These are phyloP conservation scores for Chloropsis cyanopogon DNA, from an alignment of 2,113 vertebrate genomes.

Conservation along the genomic window DNA sequence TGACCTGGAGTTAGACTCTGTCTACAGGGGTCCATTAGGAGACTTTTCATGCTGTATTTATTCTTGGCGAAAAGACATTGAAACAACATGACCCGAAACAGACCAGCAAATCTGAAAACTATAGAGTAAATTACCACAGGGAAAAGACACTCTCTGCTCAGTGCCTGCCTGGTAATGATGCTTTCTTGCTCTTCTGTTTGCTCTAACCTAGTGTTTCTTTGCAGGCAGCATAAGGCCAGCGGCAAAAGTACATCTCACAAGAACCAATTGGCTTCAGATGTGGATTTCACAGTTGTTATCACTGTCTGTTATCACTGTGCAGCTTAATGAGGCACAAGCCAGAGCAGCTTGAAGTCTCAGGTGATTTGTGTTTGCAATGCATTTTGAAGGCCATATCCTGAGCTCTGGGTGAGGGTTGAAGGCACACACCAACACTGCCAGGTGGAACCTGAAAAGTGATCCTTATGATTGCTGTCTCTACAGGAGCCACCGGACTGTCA, in stretches of 20 bases:
- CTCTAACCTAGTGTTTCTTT: neutral
- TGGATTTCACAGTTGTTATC: neutral
- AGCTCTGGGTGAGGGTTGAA: neutral
- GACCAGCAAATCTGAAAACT: neutral
- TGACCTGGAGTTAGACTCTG: neutral
- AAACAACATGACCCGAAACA: neutral
- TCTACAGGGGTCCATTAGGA: neutral
- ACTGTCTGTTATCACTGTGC: neutral
- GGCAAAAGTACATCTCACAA: neutral
- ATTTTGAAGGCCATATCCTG: neutral
- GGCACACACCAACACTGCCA: neutral
- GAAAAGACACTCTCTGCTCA: neutral
- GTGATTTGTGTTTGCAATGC: neutral
- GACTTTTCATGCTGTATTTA: neutral
- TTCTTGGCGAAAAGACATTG: neutral
- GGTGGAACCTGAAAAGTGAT: neutral
- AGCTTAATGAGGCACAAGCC: neutral
- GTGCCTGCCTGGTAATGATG: neutral
- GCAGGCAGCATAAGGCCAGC: neutral
- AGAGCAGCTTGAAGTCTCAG: neutral
- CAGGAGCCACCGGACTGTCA: neutral
- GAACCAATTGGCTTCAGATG: neutral
- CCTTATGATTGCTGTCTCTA: fast-evolving
- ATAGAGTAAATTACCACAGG: neutral
- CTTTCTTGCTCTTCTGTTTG: neutral